Base-by-base conservation (phyloP, 2,888 invertebrate genomes). In the Geotrupes spiniger region DNA sequence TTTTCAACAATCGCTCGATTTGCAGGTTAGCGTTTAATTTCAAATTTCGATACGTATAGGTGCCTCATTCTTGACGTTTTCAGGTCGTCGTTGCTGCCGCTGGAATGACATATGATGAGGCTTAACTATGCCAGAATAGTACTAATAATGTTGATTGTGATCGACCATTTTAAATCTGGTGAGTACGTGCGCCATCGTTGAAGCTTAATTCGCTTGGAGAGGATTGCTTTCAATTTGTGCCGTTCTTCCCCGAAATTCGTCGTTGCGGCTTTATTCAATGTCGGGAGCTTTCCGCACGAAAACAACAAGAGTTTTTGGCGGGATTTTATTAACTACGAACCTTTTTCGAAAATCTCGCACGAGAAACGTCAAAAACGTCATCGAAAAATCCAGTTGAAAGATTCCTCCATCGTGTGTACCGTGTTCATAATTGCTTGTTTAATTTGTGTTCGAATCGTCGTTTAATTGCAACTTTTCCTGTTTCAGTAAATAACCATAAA, bases 401-500 rank as follows among this genome's bases (percentile, higher is more conserved):
- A n/a, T n/a, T n/a, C n/a, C n/a, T n/a, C n/a, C n/a, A n/a, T n/a
- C 21, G 21, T 6, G 21, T 6, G 21, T 21, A 21, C 21, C 21
- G 21, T 6, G 21, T 21, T 4, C 21, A 3, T 21, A 21, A 21
- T 21, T 21, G 21, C 21, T 21, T n/a, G n/a, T n/a, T n/a, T n/a
- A n/a, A n/a, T n/a, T n/a, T n/a, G n/a, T n/a, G n/a, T n/a, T n/a
- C 21, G 3, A 6, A 21, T 4, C 21, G 21, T 21, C 21, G 21
- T 6, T 21, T n/a, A n/a, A n/a, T n/a, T n/a, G n/a, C n/a, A n/a
- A n/a, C n/a, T 21, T 21, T 6, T 51, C 39, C 29, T 25, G 29
- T 63, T 69, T 4, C 68, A 81, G 81, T 74, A 56, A 64, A 71
- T 12, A 71, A 76, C 2, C 76, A 83, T 54, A 74, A 75, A 31